Base-by-base conservation (phyloP, 2,113 vertebrate genomes). In the Uria aalge region DNA sequence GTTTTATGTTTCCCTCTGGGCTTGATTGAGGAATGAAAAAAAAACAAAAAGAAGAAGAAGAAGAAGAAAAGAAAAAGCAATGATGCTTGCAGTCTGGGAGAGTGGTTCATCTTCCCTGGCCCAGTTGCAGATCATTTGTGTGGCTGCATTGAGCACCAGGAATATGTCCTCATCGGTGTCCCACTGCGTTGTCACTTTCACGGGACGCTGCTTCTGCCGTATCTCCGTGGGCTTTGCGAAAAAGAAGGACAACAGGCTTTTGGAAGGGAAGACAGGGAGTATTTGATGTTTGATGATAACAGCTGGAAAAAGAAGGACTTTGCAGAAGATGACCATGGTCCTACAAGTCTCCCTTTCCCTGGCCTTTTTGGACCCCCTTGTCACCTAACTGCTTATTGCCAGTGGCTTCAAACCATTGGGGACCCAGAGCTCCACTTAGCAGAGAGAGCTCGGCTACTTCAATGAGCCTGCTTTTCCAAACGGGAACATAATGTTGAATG, bases 271-370 rank as follows among this genome's bases (percentile, higher is more conserved):
- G 23, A 5, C 78, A 40, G 45, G 13, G 50, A 82, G 24, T 32
- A 14, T 1, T 15, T 9, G 32, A 41, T 41, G 12, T 41, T 41
- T 41, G 22, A 23, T 4, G 5, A 10, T 12, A 50, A 53, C 45
- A 26, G 11, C 38, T 52, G 20, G 30, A 53, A 71, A 21, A 88
- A 53, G 48, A 53, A 80, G 20, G 9, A 26, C 64, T 88, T 88
- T 17, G 18, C 12, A 84, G 7, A 71, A 78, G 52, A 22, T 18
- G 7, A 5, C 12, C 0, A 0, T 22, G 20, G 34, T 60, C 30
- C 20, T 47, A 6, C 22, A 55, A 75, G 40, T 56, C 34, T 69
- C 21, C 8, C 52, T 90, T 67, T 47, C 18, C 6, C 10, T 1
- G 2, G 11, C 6, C 4, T 26, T 67, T 78, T 27, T 59, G 53